Evolutionary conservation across 2,797 vertebrate genomes (phyloP).

Genomic region (Astyanax mexicanus): DNA sequence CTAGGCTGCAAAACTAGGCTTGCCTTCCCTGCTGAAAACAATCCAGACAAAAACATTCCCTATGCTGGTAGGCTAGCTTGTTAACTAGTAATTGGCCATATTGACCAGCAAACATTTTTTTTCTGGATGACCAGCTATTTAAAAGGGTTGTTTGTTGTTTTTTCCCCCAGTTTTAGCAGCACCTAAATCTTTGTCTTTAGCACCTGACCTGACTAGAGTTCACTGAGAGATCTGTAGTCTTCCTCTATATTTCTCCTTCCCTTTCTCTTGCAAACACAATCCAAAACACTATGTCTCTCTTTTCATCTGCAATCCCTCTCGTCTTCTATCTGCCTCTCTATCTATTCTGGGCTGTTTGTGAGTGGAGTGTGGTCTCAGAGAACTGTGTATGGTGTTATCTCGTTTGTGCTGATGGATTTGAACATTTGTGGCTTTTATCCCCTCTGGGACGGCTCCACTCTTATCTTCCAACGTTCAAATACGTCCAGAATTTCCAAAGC

Average conservation of each 20-base stretch:
- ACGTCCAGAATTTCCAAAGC: neutral
- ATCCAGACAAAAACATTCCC: no score
- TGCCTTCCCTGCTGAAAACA: no score
- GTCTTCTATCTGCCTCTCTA: conserved; percentile 8
- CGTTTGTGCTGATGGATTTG: neutral
- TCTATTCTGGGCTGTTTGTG: neutral
- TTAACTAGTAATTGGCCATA: no score
- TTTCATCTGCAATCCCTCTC: conserved; percentile 22
- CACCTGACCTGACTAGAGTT: no score
- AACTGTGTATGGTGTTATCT: neutral
- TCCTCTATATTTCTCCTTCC: conserved; percentile 33
- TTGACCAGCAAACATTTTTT: no score
- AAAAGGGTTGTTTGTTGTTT: no score
- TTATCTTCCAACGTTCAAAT: neutral
- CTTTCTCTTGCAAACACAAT: conserved; percentile 41
- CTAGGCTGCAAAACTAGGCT: no score
- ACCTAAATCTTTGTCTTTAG: no score
- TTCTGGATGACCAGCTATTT: no score
- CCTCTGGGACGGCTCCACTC: neutral
- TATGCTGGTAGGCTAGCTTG: no score
- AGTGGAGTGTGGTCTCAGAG: neutral
- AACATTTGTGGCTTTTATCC: neutral
- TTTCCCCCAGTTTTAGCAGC: no score
- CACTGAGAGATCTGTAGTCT: no score
- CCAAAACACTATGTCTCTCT: conserved; percentile 38